phyloP scores from a whole-genome alignment of 2,888 invertebrate species.

The Gryllus longicercus region DNA sequence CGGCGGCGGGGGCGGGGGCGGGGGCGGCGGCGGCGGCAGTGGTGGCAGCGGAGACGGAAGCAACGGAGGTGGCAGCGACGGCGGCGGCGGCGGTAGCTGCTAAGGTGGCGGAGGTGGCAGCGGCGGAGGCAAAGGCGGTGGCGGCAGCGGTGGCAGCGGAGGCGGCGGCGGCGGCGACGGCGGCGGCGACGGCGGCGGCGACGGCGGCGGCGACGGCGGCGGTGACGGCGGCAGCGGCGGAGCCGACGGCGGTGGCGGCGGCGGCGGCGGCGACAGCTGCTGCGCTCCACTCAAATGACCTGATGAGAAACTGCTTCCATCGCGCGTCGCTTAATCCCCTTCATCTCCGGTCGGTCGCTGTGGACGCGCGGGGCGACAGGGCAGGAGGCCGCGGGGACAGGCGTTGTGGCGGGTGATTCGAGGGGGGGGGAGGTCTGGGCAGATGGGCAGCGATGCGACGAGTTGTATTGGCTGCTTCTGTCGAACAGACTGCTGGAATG shows the following conservation, averaged over 20 bases:
- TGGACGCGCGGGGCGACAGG: background rate
- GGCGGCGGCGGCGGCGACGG: no score
- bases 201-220: no score
- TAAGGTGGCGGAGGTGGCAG: background rate
- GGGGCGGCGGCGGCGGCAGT: no score
- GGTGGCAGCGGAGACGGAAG: no score
- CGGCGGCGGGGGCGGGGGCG: no score
- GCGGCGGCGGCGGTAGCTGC: background rate
- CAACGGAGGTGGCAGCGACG: background rate
- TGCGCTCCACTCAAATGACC: background rate
- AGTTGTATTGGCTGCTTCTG: no score
- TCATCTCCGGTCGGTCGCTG: background rate
- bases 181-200: no score
- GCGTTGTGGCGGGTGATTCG: background rate
- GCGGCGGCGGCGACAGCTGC: background rate
- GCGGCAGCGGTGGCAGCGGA: no score
- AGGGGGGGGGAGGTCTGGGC: no score
- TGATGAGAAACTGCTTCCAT: slow-evolving; percentile 7
- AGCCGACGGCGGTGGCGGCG: background rate
- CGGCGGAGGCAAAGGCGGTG: no score
- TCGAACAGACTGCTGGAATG: no score
- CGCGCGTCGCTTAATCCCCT: background rate
- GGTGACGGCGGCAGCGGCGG: background rate
- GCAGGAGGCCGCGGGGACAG: background rate
- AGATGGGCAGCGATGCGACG: no score